Evolutionary conservation across 1,140 invertebrate genomes (phyloP), one percentile per base, ranked within the genome.

Genomic region (Trichomalopsis sarcophagae): DNA sequence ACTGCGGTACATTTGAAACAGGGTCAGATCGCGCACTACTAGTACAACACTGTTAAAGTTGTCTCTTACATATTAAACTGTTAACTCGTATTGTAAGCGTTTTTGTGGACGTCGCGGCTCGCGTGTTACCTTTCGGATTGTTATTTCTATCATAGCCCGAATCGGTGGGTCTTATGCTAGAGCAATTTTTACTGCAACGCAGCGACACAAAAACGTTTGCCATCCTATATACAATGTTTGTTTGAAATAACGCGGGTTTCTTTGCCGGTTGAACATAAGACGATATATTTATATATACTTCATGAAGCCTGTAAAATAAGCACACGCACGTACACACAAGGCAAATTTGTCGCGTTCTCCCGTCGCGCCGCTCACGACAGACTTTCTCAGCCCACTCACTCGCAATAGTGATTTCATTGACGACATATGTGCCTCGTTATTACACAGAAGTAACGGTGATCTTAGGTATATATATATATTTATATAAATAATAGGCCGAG

Each of bases 321-420:
- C 44, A 55, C 50, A 44, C 33, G 5, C 33, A 36, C 33, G 4
- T 6, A 36, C 33, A 36, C 33, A 36, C 30, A 82, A 76, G 74
- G 44, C 74, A n/a, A 10, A 69, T 71, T 14, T 2, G 68, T 33
- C 33, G n/a, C 30, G 47, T 84, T 84, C 50, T 76, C 78, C 27
- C 74, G 84, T 55, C 74, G 78, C 71, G 62, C 27, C 23, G 27
- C 73, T 62, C 55, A 73, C 75, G 44, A 66, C 55, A 84, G 77
- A 73, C 78, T 85, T 81, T 85, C 79, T 81, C 84, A 81, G 55
- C 74, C 77, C 80, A 82, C 66, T 85, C 79, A 78, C 80, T 81
- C 73, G 80, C 80, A 82, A 85, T 85, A 85, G 84, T 85, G 84
- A 85, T 85, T 85, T 85, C 79, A 85, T 85, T 85, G 84, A 85